Base-by-base conservation (phyloP, 2,797 vertebrate genomes). In the Falco berigora region DNA sequence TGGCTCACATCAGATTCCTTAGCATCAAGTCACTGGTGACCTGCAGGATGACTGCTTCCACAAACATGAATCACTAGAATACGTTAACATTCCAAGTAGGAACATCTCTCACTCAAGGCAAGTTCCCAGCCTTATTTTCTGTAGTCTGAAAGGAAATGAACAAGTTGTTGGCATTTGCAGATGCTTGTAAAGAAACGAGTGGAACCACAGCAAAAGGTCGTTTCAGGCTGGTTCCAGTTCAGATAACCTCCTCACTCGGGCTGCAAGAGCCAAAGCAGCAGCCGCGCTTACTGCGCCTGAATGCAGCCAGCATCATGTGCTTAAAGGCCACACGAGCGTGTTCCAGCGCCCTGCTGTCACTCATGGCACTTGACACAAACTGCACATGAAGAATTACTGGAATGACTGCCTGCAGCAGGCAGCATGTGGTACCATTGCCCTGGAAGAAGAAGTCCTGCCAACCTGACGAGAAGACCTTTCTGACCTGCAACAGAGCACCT, bases 301-400 rank as follows among this genome's bases (percentile, higher is more conserved):
- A 11, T 36, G 28, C 4, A 0, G 25, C 19, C 0, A 0, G 18
- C n/a, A 25, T 36, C 55, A 23, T 21, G 0, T 32, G 55, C 47
- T 44, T 50, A 4, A 34, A 47, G 82, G 10, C 3, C 8, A 14
- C 17, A 42, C 8, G 61, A 59, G 58, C 0, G 0, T 2, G 4
- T 34, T 68, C 67, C 0, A 0, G 27, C 49, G 24, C 53, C 59
- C 59, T 13, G 34, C 21, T 55, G 79, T 62, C 30, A 2, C 59
- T 84, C 52, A 16, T 19, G 36, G n/a, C 40, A 28, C 38, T n/a
- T 30, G 30, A 36, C 53, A 9, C 56, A 55, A 83, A 47, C 46
- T 2, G 28, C 36, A 14, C 5, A 0, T 34, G 16, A 50, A 21
- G 56, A 44, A 11, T 42, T 56, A 7, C 23, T 32, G 47, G 32